Conservation (phyloP, 2,797 vertebrate genomes). For the Brachyalestes nurse region DNA sequence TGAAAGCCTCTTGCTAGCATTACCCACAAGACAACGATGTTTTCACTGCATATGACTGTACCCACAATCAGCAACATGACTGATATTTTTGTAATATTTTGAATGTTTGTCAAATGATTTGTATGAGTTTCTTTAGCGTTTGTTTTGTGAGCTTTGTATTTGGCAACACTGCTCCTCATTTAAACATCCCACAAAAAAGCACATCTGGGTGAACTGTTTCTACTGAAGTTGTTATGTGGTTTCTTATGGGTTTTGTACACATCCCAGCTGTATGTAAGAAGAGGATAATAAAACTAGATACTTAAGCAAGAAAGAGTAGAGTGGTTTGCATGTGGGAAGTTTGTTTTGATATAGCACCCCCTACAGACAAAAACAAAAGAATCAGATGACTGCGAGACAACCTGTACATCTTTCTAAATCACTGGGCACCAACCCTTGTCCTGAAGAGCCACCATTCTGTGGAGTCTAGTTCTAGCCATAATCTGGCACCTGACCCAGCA, state of each 20-base stretch:
- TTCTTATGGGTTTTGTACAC: slow-evolving; percentile 53
- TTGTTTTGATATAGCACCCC: neutral
- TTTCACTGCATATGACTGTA: slow-evolving; percentile 25
- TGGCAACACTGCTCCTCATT: slow-evolving; percentile 1
- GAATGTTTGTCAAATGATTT: slow-evolving; percentile 31
- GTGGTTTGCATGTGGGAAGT: neutral
- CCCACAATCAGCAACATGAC: slow-evolving; percentile 29
- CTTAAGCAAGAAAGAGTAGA: slow-evolving; percentile 4
- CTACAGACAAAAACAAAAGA: neutral
- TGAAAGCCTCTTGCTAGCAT: slow-evolving; percentile 18
- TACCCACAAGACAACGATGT: neutral
- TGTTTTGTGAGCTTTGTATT: slow-evolving; percentile 31
- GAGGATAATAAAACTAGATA: slow-evolving; percentile 52
- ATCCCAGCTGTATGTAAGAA: slow-evolving; percentile 51
- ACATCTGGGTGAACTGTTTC: slow-evolving; percentile 30
- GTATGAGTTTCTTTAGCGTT: slow-evolving; percentile 5
- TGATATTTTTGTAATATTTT: slow-evolving; percentile 35
- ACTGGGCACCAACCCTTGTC: no score
- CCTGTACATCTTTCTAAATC: no score
- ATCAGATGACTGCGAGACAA: no score
- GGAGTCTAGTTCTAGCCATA: no score
- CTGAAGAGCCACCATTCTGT: no score
- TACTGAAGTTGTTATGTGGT: slow-evolving; percentile 36
- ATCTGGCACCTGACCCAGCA: no score
- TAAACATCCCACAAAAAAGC: slow-evolving; percentile 1